Conservation (phyloP, 2,888 invertebrate genomes). For the Pollenia labialis region DNA sequence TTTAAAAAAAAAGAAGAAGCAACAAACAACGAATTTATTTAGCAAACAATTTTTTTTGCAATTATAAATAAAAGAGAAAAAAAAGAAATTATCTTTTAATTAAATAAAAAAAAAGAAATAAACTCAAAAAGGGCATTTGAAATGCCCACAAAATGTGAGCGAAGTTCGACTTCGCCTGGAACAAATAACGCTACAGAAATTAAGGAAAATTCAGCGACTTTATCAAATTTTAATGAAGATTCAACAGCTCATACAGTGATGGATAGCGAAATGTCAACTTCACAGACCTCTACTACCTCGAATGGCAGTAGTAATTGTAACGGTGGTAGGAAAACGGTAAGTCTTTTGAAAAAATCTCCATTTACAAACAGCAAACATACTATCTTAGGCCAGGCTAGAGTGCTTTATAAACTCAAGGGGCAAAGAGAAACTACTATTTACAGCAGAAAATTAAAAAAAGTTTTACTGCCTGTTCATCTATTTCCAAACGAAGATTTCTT, state of each 20-base stretch:
- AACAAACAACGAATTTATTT: conserved; percentile 67
- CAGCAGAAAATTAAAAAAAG: no score
- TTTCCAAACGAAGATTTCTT: no score
- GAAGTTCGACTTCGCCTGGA: conserved; percentile 71
- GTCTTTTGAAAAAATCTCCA: conserved; percentile 54
- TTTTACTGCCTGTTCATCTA: no score
- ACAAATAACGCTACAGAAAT: conserved; percentile 56
- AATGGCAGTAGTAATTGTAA: conserved; percentile 74
- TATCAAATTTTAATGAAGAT: conserved; percentile 61
- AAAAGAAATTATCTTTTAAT: conserved; percentile 32
- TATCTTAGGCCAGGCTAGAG: no score
- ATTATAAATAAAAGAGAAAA: background rate
- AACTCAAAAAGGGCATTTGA: conserved; percentile 57
- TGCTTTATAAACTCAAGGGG: no score
- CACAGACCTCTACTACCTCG: conserved; percentile 78
- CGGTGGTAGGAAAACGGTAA: conserved; percentile 79
- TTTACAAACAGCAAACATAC: no score
- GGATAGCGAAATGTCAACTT: conserved; percentile 79
- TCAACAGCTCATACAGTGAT: conserved; percentile 68
- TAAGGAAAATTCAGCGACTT: conserved; percentile 55
- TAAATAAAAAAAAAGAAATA: background rate
- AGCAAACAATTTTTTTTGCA: conserved; percentile 3
- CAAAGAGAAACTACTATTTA: no score
- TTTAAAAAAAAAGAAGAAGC: conserved; percentile 25
- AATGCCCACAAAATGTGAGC: conserved; percentile 77